Base-by-base conservation (phyloP, 2,888 invertebrate genomes). In the Eupelmus urozonus region DNA sequence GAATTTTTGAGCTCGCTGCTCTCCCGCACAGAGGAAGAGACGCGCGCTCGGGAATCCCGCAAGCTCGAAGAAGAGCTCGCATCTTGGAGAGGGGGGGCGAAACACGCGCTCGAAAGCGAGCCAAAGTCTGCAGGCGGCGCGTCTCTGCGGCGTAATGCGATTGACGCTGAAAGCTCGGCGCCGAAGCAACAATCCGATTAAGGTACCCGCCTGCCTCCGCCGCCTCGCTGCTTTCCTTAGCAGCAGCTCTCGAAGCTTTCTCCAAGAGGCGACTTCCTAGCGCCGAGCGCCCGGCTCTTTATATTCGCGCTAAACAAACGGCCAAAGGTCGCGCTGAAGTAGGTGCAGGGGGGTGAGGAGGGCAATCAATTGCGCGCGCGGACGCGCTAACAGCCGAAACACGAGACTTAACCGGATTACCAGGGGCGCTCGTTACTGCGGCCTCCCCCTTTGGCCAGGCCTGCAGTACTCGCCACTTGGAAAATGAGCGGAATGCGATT, bases 181-280 rank as follows among this genome's bases (percentile, higher is more conserved):
- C 42, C 34, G 69, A 53, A 20, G 53, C 67, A 76, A 72, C 71
- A 80, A 80, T 80, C 79, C 73, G 76, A 80, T 80, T 80, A 76
- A 29, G 49, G 23, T 18, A 1, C 59, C 16, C 29, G 11, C n/a
- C 18, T 29, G 27, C 9, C 53, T 42, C 20, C 42, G 2, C n/a
- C 53, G 20, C 34, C 18, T 16, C 27, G 5, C 25, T 5, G 2
- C 49, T 18, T n/a, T 1, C 4, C 25, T 16, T 45, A 27, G 2
- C 13, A 18, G 11, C 23, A 9, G 49, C 45, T 25, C 23, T 13
- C 20, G 9, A n/a, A 4, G 20, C 53, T 18, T 20, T 53, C 20
- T 9, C 11, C 51, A 3, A n/a, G n/a, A n/a, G n/a, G 16, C 27
- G 20, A 20, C 18, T 40, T 34, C 20, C 40, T 18, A 62, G 3